Evolutionary conservation across 2,113 vertebrate genomes (phyloP).

Genomic region (Pampusana beccarii): DNA sequence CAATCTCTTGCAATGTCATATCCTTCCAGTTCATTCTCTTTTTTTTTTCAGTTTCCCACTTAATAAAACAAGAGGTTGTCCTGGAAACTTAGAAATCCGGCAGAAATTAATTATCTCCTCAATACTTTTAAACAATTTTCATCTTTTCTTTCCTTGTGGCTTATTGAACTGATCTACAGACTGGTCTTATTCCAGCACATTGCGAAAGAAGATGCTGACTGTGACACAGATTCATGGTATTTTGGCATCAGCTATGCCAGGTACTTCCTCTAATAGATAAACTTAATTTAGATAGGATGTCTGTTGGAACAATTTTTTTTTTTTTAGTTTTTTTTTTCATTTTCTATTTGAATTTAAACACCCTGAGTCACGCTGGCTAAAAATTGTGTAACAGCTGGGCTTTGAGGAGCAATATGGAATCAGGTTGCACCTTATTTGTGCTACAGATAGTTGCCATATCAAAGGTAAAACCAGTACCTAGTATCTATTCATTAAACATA

Average conservation of each 20-base stretch:
- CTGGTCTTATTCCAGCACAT: not conserved
- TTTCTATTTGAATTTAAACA: not conserved
- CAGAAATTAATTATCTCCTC: not conserved
- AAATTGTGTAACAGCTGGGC: not conserved
- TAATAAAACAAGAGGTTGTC: not conserved
- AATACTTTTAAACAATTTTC: not conserved
- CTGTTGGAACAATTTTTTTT: not conserved
- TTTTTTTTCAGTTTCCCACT: not conserved
- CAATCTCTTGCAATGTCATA: constrained; percentile 5
- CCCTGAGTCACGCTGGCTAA: not conserved
- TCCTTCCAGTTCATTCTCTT: not conserved
- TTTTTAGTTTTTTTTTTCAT: not conserved
- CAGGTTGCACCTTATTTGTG: not conserved
- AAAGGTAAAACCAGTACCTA: not conserved
- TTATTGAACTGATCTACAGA: not conserved
- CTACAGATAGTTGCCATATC: not conserved
- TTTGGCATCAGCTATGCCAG: not conserved
- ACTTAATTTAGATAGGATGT: not conserved
- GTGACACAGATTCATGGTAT: not conserved
- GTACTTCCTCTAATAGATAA: not conserved
- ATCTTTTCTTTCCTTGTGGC: not conserved
- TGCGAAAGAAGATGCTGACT: not conserved
- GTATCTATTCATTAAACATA: not conserved
- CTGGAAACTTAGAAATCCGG: not conserved
- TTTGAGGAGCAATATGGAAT: not conserved